These are phyloP conservation scores for Pomatostomus ruficeps DNA, from an alignment of 2,113 vertebrate genomes.

Conservation along the genomic window DNA sequence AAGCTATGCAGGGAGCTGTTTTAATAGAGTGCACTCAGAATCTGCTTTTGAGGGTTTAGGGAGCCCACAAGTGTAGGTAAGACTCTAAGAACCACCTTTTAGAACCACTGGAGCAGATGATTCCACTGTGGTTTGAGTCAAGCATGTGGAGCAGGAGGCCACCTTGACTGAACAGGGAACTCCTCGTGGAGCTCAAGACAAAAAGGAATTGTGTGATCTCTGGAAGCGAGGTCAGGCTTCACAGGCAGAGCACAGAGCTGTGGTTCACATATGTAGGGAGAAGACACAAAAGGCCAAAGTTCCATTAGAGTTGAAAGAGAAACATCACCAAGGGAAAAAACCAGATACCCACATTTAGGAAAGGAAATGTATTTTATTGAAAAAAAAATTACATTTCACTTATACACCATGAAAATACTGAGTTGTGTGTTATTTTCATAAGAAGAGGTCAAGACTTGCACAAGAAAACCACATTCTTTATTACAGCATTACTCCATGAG, in stretches of 20 bases:
- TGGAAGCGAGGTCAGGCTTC: neutral
- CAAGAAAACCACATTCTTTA: constrained; percentile 47
- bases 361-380: constrained; percentile 62
- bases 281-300: neutral
- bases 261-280: neutral
- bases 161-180: neutral
- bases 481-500: constrained; percentile 28
- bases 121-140: neutral
- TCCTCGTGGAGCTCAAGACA: neutral
- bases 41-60: neutral
- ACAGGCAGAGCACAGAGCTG: neutral
- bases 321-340: neutral
- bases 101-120: neutral
- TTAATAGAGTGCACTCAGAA: neutral
- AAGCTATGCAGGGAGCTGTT: neutral
- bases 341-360: neutral
- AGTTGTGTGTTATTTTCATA: constrained; percentile 17
- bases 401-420: constrained; percentile 54
- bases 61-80: neutral
- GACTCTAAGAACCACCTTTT: neutral
- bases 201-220: neutral
- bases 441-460: constrained; percentile 48
- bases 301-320: neutral
- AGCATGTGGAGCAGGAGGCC: neutral
- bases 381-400: constrained; percentile 49